These are phyloP conservation scores for Drosophila ochracea DNA, from an alignment of 2,888 invertebrate species.

Conservation along the genomic window DNA sequence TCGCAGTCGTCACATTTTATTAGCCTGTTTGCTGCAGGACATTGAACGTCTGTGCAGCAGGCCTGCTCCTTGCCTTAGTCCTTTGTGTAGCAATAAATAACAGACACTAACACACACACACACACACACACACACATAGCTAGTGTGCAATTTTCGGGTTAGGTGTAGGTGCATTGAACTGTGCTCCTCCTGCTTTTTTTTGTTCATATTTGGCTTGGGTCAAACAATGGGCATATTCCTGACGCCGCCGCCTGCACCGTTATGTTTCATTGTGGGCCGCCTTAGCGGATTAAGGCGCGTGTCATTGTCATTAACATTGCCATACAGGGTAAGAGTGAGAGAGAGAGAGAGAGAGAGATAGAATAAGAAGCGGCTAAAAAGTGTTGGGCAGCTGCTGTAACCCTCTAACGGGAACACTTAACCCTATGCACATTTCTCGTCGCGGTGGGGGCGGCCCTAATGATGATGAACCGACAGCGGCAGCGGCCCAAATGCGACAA, in stretches of 20 bases:
- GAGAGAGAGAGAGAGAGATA: not conserved
- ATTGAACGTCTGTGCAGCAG: constrained; percentile 75
- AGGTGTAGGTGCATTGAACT: constrained; percentile 75
- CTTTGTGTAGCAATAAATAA: constrained; percentile 77
- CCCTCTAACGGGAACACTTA: constrained; percentile 79
- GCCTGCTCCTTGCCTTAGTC: constrained; percentile 59
- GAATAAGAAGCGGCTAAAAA: constrained; percentile 21
- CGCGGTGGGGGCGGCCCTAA: constrained; percentile 65
- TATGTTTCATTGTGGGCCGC: constrained; percentile 59
- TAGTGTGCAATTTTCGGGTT: constrained; percentile 49
- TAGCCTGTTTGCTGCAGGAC: constrained; percentile 79
- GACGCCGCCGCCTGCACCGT: constrained; percentile 49
- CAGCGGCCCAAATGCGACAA: constrained; percentile 40
- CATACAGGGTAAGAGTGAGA: constrained; percentile 3
- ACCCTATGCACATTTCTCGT: constrained; percentile 70
- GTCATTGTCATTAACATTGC: constrained; percentile 42
- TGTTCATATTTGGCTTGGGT: constrained; percentile 16
- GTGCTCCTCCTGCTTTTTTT: constrained; percentile 21
- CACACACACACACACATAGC: constrained; percentile 28
- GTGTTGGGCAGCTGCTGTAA: constrained; percentile 47
- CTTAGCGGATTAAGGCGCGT: constrained; percentile 68
- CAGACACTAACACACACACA: constrained; percentile 43
- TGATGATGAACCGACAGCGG: constrained; percentile 70
- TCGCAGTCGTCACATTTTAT: constrained; percentile 79
- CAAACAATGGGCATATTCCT: constrained; percentile 63